Evolutionary conservation across 2,113 vertebrate species (phyloP), one percentile per base, ranked within the genome.

Genomic region (Otis tarda): DNA sequence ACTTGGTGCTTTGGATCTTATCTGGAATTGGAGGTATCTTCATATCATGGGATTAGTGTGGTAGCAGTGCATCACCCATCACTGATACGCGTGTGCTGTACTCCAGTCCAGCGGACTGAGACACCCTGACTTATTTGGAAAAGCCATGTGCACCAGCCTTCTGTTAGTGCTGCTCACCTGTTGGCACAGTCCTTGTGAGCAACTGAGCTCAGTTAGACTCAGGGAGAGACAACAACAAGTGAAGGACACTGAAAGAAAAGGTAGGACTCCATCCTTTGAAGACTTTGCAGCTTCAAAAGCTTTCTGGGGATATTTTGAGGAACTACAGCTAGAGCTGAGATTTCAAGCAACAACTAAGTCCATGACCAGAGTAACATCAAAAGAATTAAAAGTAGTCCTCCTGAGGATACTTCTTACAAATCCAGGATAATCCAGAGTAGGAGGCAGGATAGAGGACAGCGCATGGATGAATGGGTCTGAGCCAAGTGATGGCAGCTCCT

Each of bases 41-140:
- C 28, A 7, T 49, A 24, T 24, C 49, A 28, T 0, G 2, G 31
- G 21, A 33, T 28, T 39, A 49, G 24, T 7, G 6, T 7, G 30
- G n/a, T 35, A 49, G 39, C 22, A 60, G 39, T 9, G 22, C 31
- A 19, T 37, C 61, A 50, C n/a, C 47, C n/a, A 18, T 21, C 8
- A 7, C 23, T 37, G 59, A 33, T 19, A 7, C 0, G 0, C 28
- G 47, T 50, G 17, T 13, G 68, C 65, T 56, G 15, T 60, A 4
- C 28, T 60, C 0, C 0, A 50, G 25, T 77, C 19, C 24, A 47
- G 20, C 16, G 59, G 71, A 37, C 9, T 25, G 56, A 91, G n/a
- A 41, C 7, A 6, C 8, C 12, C 6, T 59, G 75, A 15, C 68
- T 47, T 73, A 55, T 52, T 69, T 31, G 35, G 53, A 35, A 69